Conservation (phyloP, 2,888 invertebrate genomes). For the Pemphredon lugubris region DNA sequence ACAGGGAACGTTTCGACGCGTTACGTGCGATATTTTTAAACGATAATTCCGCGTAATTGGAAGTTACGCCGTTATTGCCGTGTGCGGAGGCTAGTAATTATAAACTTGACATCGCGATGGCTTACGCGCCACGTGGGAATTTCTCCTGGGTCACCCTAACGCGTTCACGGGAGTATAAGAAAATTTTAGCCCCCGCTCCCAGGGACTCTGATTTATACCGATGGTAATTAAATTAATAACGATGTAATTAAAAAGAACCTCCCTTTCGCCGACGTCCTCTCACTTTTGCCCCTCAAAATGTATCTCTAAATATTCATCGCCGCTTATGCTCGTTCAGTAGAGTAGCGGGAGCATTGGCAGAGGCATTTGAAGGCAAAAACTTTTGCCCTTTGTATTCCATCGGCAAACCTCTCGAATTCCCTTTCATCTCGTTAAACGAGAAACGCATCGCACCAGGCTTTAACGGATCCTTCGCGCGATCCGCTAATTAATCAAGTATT, state of each 20-base stretch:
- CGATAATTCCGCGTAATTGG: too few species aligned
- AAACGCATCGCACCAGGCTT: not conserved
- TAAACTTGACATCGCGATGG: conserved; percentile 47
- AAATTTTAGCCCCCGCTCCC: conserved; percentile 5
- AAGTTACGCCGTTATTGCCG: too few species aligned
- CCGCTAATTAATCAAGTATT: conserved; percentile 37
- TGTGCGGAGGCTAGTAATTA: conserved; percentile 51
- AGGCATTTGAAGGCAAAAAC: conserved; percentile 8
- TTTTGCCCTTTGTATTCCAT: conserved; percentile 4
- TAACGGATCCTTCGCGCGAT: too few species aligned
- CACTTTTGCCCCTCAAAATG: not conserved
- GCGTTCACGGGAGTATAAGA: conserved; percentile 23
- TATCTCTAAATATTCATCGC: conserved; percentile 10
- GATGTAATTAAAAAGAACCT: conserved; percentile 3
- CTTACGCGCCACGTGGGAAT: conserved; percentile 31
- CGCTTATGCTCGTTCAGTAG: not conserved
- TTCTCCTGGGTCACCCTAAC: conserved; percentile 3
- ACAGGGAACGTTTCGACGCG: too few species aligned
- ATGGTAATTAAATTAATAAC: not conserved
- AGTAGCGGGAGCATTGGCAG: conserved; percentile 30
- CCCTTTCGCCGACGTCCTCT: not conserved
- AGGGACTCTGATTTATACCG: not conserved
- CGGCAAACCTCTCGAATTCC: conserved; percentile 1
- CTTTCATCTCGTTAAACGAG: not conserved
- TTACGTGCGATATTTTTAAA: too few species aligned